phyloP scores from a whole-genome alignment of 1,140 invertebrate species.

The Cydia splendana region DNA sequence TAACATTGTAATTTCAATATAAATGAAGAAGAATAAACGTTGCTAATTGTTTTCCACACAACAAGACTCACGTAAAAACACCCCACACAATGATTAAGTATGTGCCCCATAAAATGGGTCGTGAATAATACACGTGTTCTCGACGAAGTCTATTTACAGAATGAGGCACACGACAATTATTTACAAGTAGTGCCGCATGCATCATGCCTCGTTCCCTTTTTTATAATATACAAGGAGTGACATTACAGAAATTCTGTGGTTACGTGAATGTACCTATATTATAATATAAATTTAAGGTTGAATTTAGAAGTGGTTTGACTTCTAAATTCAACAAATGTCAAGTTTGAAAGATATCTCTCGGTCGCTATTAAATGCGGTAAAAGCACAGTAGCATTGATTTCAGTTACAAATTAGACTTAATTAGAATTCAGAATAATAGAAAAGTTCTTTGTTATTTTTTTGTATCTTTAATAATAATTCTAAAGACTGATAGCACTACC shows the following conservation, averaged over 20 bases:
- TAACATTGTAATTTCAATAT: too few species aligned
- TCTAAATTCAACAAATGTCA: too few species aligned
- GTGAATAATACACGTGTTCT: conserved; percentile 23
- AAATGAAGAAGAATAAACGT: too few species aligned
- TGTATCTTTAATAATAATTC: too few species aligned
- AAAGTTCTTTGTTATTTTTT: too few species aligned
- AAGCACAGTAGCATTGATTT: too few species aligned
- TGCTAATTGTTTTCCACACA: too few species aligned
- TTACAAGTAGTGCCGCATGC: conserved; percentile 28
- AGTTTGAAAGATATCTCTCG: not conserved
- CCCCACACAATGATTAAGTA: not conserved
- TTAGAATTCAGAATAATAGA: too few species aligned
- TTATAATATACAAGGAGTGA: not conserved
- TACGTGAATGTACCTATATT: not conserved
- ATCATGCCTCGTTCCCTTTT: conserved; percentile 18
- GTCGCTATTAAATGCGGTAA: too few species aligned
- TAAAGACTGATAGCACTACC: too few species aligned
- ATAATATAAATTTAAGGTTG: not conserved
- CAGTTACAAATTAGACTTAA: not conserved
- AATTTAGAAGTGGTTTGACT: conserved; percentile 5
- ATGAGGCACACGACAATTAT: conserved; percentile 31
- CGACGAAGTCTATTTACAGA: conserved; percentile 29
- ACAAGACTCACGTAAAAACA: not conserved
- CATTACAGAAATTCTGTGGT: not conserved
- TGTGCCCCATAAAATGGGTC: conserved; percentile 27